Percentiles rank a stretch among this genome's conserved stretches.
Conservation (phyloP, 2,113 vertebrate genomes). For the Sander lucioperca region DNA sequence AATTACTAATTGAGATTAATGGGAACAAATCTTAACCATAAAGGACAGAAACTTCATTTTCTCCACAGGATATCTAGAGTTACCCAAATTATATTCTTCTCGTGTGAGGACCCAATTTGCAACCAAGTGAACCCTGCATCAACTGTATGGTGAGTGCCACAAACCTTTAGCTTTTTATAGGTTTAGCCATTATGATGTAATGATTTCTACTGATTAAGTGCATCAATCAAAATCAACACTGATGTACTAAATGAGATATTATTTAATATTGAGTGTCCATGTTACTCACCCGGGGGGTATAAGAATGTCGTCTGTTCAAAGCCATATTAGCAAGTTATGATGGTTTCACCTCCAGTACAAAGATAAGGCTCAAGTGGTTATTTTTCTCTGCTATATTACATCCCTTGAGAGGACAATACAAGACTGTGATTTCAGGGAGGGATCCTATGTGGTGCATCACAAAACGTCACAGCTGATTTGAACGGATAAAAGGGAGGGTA, state of each 20-base stretch:
- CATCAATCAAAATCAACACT: neutral
- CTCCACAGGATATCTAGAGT: neutral
- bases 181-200: neutral
- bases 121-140: neutral
- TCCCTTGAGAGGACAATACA: neutral
- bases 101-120: slow-evolving; percentile 4
- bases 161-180: neutral
- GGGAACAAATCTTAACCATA: neutral
- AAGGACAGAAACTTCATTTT: neutral
- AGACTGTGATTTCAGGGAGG: slow-evolving; percentile 41
- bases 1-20: neutral
- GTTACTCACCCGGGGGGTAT: slow-evolving; percentile 76
- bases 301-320: slow-evolving; percentile 76
- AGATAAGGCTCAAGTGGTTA: neutral
- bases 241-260: neutral
- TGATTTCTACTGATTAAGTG: neutral
- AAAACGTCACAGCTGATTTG: slow-evolving; percentile 54
- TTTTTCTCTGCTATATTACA: slow-evolving; percentile 24
- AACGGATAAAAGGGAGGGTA: slow-evolving; percentile 4
- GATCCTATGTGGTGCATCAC: slow-evolving; percentile 15
- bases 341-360: slow-evolving; percentile 29
- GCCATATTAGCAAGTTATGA: slow-evolving; percentile 57
- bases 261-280: neutral
- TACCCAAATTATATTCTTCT: neutral
- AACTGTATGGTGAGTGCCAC: slow-evolving; percentile 57